phyloP scores from a whole-genome alignment of 2,113 vertebrate genomes.

The Ophthalmolycus amberensis region DNA sequence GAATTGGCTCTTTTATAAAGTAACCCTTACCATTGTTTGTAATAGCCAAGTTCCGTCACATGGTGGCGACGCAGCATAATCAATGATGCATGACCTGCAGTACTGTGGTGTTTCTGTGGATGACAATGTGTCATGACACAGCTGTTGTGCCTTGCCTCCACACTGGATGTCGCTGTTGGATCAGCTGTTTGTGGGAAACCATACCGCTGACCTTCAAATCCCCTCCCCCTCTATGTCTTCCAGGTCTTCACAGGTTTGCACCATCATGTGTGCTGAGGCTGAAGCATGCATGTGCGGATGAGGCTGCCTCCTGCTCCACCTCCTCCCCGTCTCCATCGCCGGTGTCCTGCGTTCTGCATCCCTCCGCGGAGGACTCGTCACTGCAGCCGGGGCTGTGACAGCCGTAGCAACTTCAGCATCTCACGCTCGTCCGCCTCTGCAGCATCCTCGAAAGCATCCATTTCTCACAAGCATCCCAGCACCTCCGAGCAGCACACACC shows the following conservation, averaged over 20 bases:
- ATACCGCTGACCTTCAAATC: conserved; percentile 53
- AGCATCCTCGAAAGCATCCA: conserved; percentile 53
- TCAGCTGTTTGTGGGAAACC: conserved; percentile 27
- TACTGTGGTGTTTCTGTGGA: neutral
- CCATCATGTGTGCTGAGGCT: conserved; percentile 68
- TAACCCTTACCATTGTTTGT: neutral
- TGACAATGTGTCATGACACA: conserved; percentile 18
- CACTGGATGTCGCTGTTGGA: conserved; percentile 69
- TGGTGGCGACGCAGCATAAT: conserved; percentile 53
- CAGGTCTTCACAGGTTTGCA: conserved; percentile 65
- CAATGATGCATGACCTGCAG: neutral
- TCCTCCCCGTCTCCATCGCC: conserved; percentile 42
- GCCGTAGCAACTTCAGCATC: conserved; percentile 59
- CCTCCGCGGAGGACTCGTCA: conserved; percentile 32
- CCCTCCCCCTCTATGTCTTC: conserved; percentile 56
- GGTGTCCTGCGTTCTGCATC: conserved; percentile 29
- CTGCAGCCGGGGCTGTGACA: conserved; percentile 44
- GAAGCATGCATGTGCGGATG: conserved; percentile 61
- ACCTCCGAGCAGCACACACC: conserved; percentile 25
- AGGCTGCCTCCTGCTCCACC: conserved; percentile 54
- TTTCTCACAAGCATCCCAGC: conserved; percentile 44
- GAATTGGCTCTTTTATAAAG: neutral
- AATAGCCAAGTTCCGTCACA: conserved; percentile 34
- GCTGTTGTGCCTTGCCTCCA: conserved; percentile 35
- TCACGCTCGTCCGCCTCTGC: conserved; percentile 35